Evolutionary conservation across 30 jellyfish, hydroid and myxozoan species (phyloP).

Genomic region (Turritopsis dohrnii): DNA sequence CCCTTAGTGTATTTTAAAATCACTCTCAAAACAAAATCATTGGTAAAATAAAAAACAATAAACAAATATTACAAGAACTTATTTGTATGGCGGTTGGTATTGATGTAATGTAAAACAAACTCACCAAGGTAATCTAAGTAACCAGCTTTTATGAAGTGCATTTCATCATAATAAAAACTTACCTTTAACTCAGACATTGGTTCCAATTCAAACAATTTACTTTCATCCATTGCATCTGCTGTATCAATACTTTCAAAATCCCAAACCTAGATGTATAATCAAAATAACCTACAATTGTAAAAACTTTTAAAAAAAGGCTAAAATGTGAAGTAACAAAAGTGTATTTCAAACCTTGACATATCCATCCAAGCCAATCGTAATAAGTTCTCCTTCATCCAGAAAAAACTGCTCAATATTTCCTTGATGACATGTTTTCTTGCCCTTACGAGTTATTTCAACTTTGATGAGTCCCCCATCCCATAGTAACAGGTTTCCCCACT

Average conservation of each 20-base stretch:
- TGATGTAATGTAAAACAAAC: too few relatives aligned
- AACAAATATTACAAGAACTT: too few relatives aligned
- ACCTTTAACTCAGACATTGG: constrained; percentile 98
- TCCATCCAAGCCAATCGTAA: constrained; percentile 89
- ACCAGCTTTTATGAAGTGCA: too few relatives aligned
- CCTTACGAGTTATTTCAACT: constrained; percentile 80
- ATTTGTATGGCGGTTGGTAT: too few relatives aligned
- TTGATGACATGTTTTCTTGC: constrained; percentile 81
- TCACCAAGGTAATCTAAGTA: too few relatives aligned
- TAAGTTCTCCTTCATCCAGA: constrained; percentile 93
- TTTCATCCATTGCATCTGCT: constrained; percentile 85
- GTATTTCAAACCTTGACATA: constrained; percentile 58
- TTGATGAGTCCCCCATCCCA: constrained; percentile 98
- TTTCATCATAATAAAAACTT: not conserved
- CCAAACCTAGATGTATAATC: constrained; percentile 96
- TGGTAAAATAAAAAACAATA: too few relatives aligned
- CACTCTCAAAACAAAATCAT: too few relatives aligned
- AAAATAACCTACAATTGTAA: too few relatives aligned
- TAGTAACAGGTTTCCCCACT: constrained; percentile 94
- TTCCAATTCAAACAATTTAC: constrained; percentile 73
- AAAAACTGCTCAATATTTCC: constrained; percentile 88
- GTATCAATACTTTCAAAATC: constrained; percentile 90
- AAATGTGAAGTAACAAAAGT: too few relatives aligned
- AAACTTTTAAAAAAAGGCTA: not conserved
- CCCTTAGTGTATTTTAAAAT: too few relatives aligned